Conservation (phyloP, 2,888 invertebrate genomes). For the Tanypteryx hageni region DNA sequence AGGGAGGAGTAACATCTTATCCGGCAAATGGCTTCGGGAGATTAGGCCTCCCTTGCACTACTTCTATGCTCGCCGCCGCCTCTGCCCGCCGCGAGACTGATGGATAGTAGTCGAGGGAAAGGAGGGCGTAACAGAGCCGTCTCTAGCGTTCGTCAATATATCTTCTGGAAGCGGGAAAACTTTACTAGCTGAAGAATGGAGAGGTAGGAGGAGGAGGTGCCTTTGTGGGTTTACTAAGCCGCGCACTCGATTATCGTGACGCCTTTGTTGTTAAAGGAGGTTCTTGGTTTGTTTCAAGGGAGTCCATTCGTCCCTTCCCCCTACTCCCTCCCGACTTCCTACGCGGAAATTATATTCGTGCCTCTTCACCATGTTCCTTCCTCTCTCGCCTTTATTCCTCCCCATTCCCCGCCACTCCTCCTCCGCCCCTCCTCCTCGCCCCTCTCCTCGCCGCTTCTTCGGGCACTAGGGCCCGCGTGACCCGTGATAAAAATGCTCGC, state of each 20-base stretch:
- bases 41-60: background rate
- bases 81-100: slow-evolving; percentile 20
- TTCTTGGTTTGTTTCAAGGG: slow-evolving; percentile 37
- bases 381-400: background rate
- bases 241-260: slow-evolving; percentile 52
- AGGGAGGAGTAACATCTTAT: slow-evolving; percentile 33
- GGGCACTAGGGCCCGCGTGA: slow-evolving; percentile 9
- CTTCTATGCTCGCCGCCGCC: background rate
- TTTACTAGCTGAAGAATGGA: background rate
- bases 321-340: background rate
- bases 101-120: background rate
- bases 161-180: background rate
- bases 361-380: background rate
- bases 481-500: slow-evolving; percentile 14
- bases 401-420: background rate
- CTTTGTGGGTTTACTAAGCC: slow-evolving; percentile 55
- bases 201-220: background rate
- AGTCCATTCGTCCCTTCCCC: background rate
- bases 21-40: slow-evolving; percentile 33
- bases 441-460: background rate
- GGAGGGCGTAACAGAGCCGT: slow-evolving; percentile 30
- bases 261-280: slow-evolving; percentile 45
- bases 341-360: slow-evolving; percentile 56
- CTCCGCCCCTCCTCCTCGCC: background rate
- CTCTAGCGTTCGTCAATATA: slow-evolving; percentile 24